A percentile compares a stretch with the other conserved stretches of the same genome.
Conservation (phyloP, 1,140 invertebrate genomes). For the Alviniconcha marisindica region DNA sequence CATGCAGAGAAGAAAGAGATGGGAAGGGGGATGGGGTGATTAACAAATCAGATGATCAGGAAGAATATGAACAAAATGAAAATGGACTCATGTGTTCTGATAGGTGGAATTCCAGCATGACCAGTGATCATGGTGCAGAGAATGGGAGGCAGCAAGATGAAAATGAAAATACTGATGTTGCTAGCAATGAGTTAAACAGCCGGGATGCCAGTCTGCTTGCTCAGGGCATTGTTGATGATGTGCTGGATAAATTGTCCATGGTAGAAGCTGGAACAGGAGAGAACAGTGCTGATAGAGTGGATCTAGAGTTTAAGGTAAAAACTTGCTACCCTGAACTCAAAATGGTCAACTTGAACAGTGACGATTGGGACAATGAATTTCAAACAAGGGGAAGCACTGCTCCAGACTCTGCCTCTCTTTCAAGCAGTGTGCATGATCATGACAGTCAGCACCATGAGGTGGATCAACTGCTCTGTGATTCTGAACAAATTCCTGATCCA, state of each 20-base stretch:
- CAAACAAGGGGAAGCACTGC: neutral
- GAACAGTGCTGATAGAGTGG: neutral
- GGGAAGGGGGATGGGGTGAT: too few relatives aligned
- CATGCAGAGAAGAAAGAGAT: too few relatives aligned
- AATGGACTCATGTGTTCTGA: neutral
- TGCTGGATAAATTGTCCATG: slow-evolving; percentile 43
- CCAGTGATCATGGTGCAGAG: neutral
- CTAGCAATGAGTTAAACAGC: neutral
- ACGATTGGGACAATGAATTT: neutral
- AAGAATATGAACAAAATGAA: neutral
- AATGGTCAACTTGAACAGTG: slow-evolving; percentile 20
- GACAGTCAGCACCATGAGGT: neutral
- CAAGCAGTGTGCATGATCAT: neutral
- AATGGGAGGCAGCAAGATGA: neutral
- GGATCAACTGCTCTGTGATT: neutral
- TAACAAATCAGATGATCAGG: neutral
- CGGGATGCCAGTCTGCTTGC: slow-evolving; percentile 27
- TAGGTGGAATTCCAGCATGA: neutral
- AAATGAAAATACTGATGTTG: neutral
- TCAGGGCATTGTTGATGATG: slow-evolving; percentile 46
- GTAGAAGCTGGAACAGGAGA: slow-evolving; percentile 21
- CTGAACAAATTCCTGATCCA: slow-evolving; percentile 1
- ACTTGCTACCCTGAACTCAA: neutral
- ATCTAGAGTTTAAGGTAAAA: neutral
- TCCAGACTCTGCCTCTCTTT: neutral